phyloP scores from a whole-genome alignment of 2,113 vertebrate genomes.

The Labeo catla region DNA sequence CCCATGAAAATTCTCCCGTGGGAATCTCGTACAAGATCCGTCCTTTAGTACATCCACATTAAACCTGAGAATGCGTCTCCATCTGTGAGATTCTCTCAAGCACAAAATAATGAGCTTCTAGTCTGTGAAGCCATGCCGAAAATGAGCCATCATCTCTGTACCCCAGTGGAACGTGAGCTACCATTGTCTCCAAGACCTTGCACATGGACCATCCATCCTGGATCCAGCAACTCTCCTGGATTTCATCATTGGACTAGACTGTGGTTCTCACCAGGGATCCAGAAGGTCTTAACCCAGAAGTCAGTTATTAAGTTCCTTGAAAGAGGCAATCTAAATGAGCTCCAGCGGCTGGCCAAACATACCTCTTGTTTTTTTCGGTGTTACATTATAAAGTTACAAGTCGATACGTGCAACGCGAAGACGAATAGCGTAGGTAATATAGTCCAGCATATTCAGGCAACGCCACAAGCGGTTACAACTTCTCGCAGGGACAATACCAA shows the following conservation, averaged over 20 bases:
- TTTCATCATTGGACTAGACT: slow-evolving; percentile 54
- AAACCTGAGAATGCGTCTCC: slow-evolving; percentile 48
- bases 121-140: slow-evolving; percentile 73
- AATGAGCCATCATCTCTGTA: slow-evolving; percentile 72
- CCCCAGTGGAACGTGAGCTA: slow-evolving; percentile 56
- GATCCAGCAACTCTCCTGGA: slow-evolving; percentile 54
- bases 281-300: slow-evolving; percentile 13
- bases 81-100: slow-evolving; percentile 60
- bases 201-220: slow-evolving; percentile 66
- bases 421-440: background rate
- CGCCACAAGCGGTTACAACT: background rate
- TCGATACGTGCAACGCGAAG: background rate
- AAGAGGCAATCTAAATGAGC: background rate
- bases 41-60: slow-evolving; percentile 51
- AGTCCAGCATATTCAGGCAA: slow-evolving; percentile 16
- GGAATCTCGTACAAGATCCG: slow-evolving; percentile 29
- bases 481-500: slow-evolving; percentile 28
- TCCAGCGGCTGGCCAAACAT: background rate
- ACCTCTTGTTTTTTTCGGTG: background rate
- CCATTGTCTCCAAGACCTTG: slow-evolving; percentile 67
- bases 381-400: background rate
- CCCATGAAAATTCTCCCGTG: slow-evolving; percentile 45
- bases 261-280: slow-evolving; percentile 12
- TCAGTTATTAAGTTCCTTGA: background rate
- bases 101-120: slow-evolving; percentile 75